phyloP scores from a whole-genome alignment of 2,888 invertebrate species.

The Marasmarcha lunaedactyla region DNA sequence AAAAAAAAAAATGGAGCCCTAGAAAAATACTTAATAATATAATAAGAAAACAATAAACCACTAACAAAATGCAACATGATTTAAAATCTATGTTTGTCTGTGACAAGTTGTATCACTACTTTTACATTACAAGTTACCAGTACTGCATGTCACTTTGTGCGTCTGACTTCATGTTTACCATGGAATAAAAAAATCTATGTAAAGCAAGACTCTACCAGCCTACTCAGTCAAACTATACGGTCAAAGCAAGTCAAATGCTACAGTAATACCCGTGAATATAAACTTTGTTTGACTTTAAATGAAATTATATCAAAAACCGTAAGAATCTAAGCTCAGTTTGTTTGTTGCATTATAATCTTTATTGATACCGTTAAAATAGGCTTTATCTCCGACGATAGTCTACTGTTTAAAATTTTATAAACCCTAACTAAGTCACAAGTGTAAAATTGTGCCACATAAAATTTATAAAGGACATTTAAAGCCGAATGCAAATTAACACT shows the following conservation, averaged over 20 bases:
- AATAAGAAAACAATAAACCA: slow-evolving; percentile 9
- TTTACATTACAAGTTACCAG: too few relatives aligned
- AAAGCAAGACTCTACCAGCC: background rate
- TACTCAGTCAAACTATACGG: background rate
- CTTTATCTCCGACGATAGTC: slow-evolving; percentile 36
- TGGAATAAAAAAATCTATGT: too few relatives aligned
- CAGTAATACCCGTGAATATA: too few relatives aligned
- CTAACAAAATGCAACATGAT: slow-evolving; percentile 7
- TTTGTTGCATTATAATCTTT: slow-evolving; percentile 1
- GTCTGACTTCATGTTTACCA: too few relatives aligned
- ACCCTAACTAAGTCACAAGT: slow-evolving; percentile 59
- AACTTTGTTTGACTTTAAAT: too few relatives aligned
- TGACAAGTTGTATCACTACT: too few relatives aligned
- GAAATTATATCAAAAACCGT: slow-evolving; percentile 5
- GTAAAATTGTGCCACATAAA: slow-evolving; percentile 63
- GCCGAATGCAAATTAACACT: slow-evolving; percentile 31
- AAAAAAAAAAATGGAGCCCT: slow-evolving; percentile 19
- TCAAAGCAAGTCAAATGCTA: too few relatives aligned
- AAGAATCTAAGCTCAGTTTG: slow-evolving; percentile 3
- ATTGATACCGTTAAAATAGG: slow-evolving; percentile 27
- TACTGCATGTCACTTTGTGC: too few relatives aligned
- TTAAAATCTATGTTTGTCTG: too few relatives aligned
- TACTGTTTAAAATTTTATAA: slow-evolving; percentile 47
- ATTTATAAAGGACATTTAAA: slow-evolving; percentile 43
- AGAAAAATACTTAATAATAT: slow-evolving; percentile 16